Percentiles rank a stretch among this genome's conserved stretches.
Conservation (phyloP, 2,113 vertebrate species). For the Takifugu flavidus region DNA sequence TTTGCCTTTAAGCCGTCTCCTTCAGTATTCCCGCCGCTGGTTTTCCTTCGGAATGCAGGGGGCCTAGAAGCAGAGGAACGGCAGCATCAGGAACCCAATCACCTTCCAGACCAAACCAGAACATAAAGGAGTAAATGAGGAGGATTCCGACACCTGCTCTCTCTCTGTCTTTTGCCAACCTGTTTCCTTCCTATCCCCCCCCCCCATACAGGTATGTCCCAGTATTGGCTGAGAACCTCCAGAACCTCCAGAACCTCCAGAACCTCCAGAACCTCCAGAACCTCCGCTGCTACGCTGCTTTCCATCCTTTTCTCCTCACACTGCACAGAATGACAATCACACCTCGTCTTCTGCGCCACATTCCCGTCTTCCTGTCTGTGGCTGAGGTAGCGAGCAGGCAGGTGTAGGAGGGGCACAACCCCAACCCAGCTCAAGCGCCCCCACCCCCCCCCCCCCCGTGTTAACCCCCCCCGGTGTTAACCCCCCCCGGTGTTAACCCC, state of each 20-base stretch:
- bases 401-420: conserved; percentile 40
- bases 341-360: conserved; percentile 36
- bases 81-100: conserved; percentile 57
- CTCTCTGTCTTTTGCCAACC: conserved; percentile 21
- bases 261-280: no score
- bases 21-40: conserved; percentile 26
- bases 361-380: conserved; percentile 26
- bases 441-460: no score
- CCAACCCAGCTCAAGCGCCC: conserved; percentile 42
- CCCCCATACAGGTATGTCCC: no score
- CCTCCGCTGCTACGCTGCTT: conserved; percentile 33
- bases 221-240: no score
- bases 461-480: no score
- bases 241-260: conserved; percentile 6
- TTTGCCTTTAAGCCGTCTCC: conserved; percentile 31
- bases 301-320: conserved; percentile 24
- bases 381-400: conserved; percentile 19
- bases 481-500: conserved; percentile 46
- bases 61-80: conserved; percentile 37
- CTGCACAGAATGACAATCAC: conserved; percentile 66
- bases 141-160: conserved; percentile 70
- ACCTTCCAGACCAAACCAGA: conserved; percentile 39
- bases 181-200: conserved; percentile 45
- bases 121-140: conserved; percentile 64
- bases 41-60: conserved; percentile 25